Evolutionary conservation across 2,888 invertebrate species (phyloP).

Genomic region (Pristionchus fissidentatus): DNA sequence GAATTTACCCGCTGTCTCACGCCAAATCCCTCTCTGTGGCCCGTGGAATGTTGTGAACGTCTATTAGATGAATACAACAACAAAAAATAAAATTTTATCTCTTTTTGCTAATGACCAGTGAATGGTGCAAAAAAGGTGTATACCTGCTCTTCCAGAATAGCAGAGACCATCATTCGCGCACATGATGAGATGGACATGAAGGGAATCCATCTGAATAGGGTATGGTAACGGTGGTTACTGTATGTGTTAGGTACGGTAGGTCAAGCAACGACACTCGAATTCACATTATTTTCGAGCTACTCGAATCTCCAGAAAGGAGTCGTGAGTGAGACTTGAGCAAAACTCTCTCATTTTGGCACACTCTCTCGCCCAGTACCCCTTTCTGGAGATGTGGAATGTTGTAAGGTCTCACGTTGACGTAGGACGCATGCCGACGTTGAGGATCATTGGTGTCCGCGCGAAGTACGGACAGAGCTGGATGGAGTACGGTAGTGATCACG

Average conservation of each 20-base stretch:
- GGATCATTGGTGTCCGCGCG: slow-evolving; percentile 75
- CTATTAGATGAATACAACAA: neutral
- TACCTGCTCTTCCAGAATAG: slow-evolving; percentile 71
- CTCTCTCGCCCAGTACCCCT: no score
- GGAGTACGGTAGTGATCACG: neutral
- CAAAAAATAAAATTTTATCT: neutral
- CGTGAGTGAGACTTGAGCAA: no score
- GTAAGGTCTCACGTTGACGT: slow-evolving; percentile 65
- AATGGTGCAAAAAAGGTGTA: no score
- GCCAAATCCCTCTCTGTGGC: no score
- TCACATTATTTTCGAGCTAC: neutral
- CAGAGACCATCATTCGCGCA: slow-evolving; percentile 68
- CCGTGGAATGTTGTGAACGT: no score
- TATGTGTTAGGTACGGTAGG: neutral
- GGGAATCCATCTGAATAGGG: slow-evolving; percentile 67
- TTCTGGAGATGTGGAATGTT: no score
- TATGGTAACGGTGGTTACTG: neutral
- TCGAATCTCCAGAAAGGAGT: no score
- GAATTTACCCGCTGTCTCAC: no score
- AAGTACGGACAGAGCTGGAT: slow-evolving; percentile 85
- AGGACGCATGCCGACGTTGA: slow-evolving; percentile 71
- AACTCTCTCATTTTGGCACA: no score
- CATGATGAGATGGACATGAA: slow-evolving; percentile 74
- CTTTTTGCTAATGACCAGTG: neutral
- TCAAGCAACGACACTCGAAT: no score